Percentiles rank a stretch among this genome's conserved stretches.
Evolutionary conservation across 2,113 vertebrate genomes (phyloP).

Genomic region (Henicopernis longicauda): DNA sequence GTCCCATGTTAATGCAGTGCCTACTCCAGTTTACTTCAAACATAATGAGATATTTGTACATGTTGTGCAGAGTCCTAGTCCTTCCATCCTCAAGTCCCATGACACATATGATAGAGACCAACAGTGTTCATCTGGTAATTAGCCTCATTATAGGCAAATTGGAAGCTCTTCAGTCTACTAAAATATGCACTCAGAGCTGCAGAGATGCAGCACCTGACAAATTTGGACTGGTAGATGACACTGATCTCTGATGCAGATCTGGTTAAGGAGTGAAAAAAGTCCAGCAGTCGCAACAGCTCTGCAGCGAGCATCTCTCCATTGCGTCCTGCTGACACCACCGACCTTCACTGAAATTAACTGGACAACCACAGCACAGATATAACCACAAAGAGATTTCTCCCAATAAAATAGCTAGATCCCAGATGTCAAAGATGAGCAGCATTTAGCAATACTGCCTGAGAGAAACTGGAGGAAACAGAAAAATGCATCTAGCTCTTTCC

Average conservation of each 20-base stretch:
- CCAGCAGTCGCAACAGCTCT: not conserved
- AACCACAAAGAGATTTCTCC: not conserved
- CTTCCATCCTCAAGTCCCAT: not conserved
- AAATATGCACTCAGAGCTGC: not conserved
- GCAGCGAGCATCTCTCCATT: not conserved
- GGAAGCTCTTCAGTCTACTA: not conserved
- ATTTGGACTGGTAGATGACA: not conserved
- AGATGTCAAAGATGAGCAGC: not conserved
- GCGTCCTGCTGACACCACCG: not conserved
- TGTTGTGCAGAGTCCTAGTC: not conserved
- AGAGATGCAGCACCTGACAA: not conserved
- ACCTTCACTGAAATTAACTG: not conserved
- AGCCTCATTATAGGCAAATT: not conserved
- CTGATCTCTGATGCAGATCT: not conserved
- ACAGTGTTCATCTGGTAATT: not conserved
- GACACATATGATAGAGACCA: fast-evolving
- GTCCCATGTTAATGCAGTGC: not conserved
- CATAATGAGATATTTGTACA: not conserved
- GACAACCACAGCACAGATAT: not conserved
- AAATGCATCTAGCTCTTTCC: not conserved
- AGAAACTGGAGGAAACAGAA: not conserved
- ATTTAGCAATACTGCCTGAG: not conserved
- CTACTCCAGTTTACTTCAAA: not conserved
- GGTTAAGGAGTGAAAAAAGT: not conserved
- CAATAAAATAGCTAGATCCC: not conserved